These are phyloP conservation scores for Pseudochirops corinnae DNA, from an alignment of 2,797 vertebrate genomes.

Conservation along the genomic window DNA sequence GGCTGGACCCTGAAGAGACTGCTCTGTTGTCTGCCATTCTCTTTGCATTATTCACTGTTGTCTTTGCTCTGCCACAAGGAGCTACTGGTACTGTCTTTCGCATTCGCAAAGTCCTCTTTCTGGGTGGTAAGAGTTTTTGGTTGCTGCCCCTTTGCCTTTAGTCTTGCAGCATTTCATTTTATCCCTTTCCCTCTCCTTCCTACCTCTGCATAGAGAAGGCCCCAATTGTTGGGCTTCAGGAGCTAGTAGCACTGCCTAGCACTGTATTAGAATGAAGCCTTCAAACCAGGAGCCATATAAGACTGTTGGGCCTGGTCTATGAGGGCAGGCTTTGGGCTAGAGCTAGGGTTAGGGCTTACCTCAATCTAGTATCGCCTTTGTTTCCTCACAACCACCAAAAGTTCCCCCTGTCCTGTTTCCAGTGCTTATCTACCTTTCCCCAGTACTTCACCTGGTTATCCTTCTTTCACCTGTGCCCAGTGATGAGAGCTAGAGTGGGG, in stretches of 20 bases:
- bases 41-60: slow-evolving; percentile 64
- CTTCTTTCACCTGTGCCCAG: not conserved
- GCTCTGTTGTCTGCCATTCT: slow-evolving; percentile 52
- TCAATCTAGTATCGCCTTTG: not conserved
- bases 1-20: slow-evolving; percentile 8
- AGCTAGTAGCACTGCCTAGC: slow-evolving; percentile 45
- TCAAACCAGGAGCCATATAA: not conserved
- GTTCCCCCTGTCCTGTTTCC: not conserved
- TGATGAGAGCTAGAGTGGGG: not conserved
- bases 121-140: slow-evolving; percentile 83
- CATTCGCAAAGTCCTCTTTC: slow-evolving; percentile 86
- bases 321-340: not conserved
- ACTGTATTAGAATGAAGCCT: slow-evolving; percentile 27
- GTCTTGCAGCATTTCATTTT: slow-evolving; percentile 39
- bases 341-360: not conserved
- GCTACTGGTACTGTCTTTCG: slow-evolving; percentile 81
- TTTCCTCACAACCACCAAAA: not conserved
- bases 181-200: slow-evolving; percentile 30
- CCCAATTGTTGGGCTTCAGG: slow-evolving; percentile 31
- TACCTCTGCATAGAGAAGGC: slow-evolving; percentile 65
- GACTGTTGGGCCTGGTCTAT: not conserved
- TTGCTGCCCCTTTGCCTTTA: slow-evolving; percentile 54
- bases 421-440: not conserved
- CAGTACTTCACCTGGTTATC: not conserved
- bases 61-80: slow-evolving; percentile 84